Evolutionary conservation across 2,113 vertebrate genomes (phyloP).

Genomic region (Rana temporaria): DNA sequence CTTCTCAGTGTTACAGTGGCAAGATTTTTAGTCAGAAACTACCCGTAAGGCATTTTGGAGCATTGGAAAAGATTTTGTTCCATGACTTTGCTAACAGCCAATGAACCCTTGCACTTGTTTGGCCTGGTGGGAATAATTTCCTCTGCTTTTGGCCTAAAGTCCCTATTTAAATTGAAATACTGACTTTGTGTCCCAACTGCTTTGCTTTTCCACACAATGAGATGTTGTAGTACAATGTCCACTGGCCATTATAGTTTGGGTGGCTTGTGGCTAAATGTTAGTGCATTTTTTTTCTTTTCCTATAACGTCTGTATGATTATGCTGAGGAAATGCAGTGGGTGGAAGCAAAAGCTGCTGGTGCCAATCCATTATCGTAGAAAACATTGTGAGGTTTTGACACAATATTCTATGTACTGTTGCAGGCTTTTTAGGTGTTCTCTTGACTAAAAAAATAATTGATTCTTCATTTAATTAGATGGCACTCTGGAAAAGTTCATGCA

Average conservation of each 20-base stretch:
- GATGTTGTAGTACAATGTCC: constrained; percentile 62
- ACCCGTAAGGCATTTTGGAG: constrained; percentile 81
- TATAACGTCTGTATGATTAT: not conserved
- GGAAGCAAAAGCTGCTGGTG: constrained; percentile 49
- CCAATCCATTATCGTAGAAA: constrained; percentile 35
- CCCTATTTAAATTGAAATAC: constrained; percentile 67
- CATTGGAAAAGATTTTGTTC: constrained; percentile 72
- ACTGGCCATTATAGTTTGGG: constrained; percentile 14
- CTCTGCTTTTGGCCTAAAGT: constrained; percentile 73
- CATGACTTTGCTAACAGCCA: constrained; percentile 85
- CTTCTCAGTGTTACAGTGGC: constrained; percentile 89
- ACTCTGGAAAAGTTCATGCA: constrained; percentile 92
- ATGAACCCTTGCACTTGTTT: constrained; percentile 71
- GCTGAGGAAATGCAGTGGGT: constrained; percentile 38
- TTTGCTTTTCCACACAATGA: constrained; percentile 66
- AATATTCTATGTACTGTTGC: constrained; percentile 55
- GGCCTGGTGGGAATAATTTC: constrained; percentile 76
- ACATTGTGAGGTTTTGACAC: constrained; percentile 54
- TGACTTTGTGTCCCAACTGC: constrained; percentile 68
- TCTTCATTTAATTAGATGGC: constrained; percentile 72
- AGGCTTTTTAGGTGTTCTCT: constrained; percentile 60
- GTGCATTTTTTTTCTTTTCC: constrained; percentile 17
- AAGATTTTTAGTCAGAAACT: constrained; percentile 82
- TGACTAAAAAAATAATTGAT: constrained; percentile 41
- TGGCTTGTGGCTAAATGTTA: constrained; percentile 42